Percentiles rank a stretch among this genome's conserved stretches.
Evolutionary conservation across 2,113 vertebrate species (phyloP).

Genomic region (Silurus meridionalis): DNA sequence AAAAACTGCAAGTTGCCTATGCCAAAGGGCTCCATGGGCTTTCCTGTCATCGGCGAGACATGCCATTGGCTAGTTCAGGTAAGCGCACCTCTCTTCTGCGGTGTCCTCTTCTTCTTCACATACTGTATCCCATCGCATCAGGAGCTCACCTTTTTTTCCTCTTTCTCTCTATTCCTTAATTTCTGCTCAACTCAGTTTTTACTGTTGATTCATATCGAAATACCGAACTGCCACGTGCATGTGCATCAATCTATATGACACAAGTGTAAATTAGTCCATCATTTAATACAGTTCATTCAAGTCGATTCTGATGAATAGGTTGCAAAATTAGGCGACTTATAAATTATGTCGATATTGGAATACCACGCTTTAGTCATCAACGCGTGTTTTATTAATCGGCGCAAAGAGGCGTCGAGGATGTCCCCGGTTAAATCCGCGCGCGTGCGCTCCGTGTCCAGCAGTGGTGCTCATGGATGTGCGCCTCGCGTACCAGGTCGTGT

Average conservation of each 20-base stretch:
- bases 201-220: not conserved
- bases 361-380: not conserved
- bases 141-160: not conserved
- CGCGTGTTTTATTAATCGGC: not conserved
- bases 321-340: not conserved
- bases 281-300: not conserved
- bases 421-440: not conserved
- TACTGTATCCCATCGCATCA: slow-evolving; percentile 15
- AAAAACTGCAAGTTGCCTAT: slow-evolving; percentile 94
- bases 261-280: not conserved
- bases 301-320: no score
- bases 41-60: slow-evolving; percentile 95
- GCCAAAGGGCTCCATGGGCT: slow-evolving; percentile 97
- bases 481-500: not conserved
- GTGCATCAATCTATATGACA: no score
- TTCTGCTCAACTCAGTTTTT: not conserved
- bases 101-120: slow-evolving; percentile 23
- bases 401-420: not conserved
- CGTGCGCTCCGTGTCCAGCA: slow-evolving; percentile 16
- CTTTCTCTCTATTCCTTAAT: not conserved
- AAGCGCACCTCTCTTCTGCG: slow-evolving; percentile 65
- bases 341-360: not conserved
- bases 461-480: slow-evolving; percentile 2
- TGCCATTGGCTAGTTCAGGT: slow-evolving; percentile 98
- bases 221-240: not conserved